Conservation (phyloP, 2,797 vertebrate species). For the Steatocranus sp. region DNA sequence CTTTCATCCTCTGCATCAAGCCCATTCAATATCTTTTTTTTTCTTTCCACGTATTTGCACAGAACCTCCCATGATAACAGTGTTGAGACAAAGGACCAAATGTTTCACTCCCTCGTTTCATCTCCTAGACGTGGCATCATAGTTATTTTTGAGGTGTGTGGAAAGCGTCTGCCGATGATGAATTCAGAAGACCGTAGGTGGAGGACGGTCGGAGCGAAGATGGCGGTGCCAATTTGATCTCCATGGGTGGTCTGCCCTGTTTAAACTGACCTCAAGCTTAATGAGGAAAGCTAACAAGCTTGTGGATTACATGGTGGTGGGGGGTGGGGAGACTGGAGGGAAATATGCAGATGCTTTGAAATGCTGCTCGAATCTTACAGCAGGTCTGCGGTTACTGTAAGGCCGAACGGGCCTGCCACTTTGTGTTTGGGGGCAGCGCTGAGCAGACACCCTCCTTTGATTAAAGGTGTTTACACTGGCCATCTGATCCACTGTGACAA, state of each 20-base stretch:
- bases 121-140: background rate
- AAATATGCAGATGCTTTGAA: constrained; percentile 7
- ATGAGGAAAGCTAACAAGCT: constrained; percentile 45
- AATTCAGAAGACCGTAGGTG: background rate
- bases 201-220: background rate
- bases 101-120: background rate
- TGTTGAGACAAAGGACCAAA: constrained; percentile 4
- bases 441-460: constrained; percentile 68
- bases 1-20: constrained; percentile 42
- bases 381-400: constrained; percentile 54
- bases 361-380: constrained; percentile 26
- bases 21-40: background rate
- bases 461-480: constrained; percentile 76
- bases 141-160: background rate
- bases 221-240: constrained; percentile 37
- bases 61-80: constrained; percentile 24
- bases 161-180: background rate
- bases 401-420: constrained; percentile 53
- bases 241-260: constrained; percentile 59
- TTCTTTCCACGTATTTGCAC: background rate
- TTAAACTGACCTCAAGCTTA: constrained; percentile 50
- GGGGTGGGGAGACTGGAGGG: background rate
- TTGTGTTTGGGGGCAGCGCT: constrained; percentile 49
- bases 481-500: constrained; percentile 74
- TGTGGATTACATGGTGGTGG: constrained; percentile 1